These are phyloP conservation scores for Epinotia brunnichana DNA, from an alignment of 2,888 invertebrate genomes.

Conservation along the genomic window DNA sequence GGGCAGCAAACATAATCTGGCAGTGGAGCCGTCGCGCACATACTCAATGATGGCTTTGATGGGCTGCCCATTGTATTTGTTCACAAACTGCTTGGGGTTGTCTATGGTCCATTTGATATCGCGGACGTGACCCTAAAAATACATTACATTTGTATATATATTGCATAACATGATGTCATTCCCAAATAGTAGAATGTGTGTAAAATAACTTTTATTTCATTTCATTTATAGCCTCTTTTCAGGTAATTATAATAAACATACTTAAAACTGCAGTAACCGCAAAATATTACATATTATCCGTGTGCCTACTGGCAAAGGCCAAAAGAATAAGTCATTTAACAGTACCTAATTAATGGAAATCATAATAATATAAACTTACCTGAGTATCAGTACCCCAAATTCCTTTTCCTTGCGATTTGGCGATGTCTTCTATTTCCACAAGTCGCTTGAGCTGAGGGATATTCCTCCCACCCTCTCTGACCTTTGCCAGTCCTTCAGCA, in stretches of 20 bases:
- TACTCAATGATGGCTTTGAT: slow-evolving; percentile 97
- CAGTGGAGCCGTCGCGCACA: slow-evolving; percentile 98
- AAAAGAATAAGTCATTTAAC: not conserved
- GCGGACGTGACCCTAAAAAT: slow-evolving; percentile 87
- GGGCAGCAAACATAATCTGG: slow-evolving; percentile 95
- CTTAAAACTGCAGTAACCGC: too few relatives aligned
- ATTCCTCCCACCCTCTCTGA: slow-evolving; percentile 85
- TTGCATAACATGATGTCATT: not conserved
- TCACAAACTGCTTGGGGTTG: slow-evolving; percentile 88
- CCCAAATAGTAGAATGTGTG: too few relatives aligned
- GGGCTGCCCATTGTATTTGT: slow-evolving; percentile 92
- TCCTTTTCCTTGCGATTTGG: slow-evolving; percentile 94
- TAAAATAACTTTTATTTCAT: too few relatives aligned
- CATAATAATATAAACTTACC: slow-evolving; percentile 54
- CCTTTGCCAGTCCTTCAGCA: slow-evolving; percentile 94
- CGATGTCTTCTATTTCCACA: slow-evolving; percentile 94
- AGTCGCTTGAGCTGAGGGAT: slow-evolving; percentile 87
- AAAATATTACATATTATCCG: too few relatives aligned
- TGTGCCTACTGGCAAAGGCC: too few relatives aligned
- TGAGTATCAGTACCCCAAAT: slow-evolving; percentile 85
- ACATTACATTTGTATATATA: not conserved
- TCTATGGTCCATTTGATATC: slow-evolving; percentile 95
- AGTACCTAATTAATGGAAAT: not conserved
- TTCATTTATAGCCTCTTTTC: too few relatives aligned
- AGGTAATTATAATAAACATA: too few relatives aligned